phyloP scores from a whole-genome alignment of 1,140 invertebrate genomes.

The Homalodisca vitripennis region DNA sequence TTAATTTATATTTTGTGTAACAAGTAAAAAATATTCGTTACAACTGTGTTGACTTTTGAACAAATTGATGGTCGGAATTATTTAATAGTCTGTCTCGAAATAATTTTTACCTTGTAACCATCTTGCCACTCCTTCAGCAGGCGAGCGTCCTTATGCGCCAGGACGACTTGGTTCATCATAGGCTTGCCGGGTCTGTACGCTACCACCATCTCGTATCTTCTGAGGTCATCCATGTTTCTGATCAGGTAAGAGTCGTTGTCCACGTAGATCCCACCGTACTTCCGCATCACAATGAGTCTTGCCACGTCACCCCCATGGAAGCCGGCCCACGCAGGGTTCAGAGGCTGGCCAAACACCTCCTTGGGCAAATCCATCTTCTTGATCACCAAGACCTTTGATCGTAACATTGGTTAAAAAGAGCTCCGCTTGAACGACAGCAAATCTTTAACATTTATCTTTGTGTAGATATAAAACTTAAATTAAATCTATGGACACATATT shows the following conservation, averaged over 20 bases:
- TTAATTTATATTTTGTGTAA: too few species aligned
- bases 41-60: too few species aligned
- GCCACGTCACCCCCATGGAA: constrained; percentile 40
- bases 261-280: constrained; percentile 38
- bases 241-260: constrained; percentile 37
- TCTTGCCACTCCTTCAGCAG: constrained; percentile 45
- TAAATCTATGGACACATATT: too few species aligned
- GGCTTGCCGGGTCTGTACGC: constrained; percentile 43
- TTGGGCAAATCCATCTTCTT: constrained; percentile 36
- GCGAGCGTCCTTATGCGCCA: constrained; percentile 44
- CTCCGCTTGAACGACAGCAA: too few species aligned
- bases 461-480: too few species aligned
- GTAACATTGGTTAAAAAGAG: too few species aligned
- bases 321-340: constrained; percentile 28
- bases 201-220: constrained; percentile 46
- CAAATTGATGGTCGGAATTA: too few species aligned
- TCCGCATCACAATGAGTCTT: constrained; percentile 28
- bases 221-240: constrained; percentile 31
- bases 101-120: constrained; percentile 39
- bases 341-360: constrained; percentile 42
- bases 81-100: too few species aligned
- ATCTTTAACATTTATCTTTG: too few species aligned
- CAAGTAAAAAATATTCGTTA: too few species aligned
- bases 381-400: constrained; percentile 29
- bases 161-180: constrained; percentile 44